phyloP scores from a whole-genome alignment of 1,140 invertebrate species.

The Lerema accius region DNA sequence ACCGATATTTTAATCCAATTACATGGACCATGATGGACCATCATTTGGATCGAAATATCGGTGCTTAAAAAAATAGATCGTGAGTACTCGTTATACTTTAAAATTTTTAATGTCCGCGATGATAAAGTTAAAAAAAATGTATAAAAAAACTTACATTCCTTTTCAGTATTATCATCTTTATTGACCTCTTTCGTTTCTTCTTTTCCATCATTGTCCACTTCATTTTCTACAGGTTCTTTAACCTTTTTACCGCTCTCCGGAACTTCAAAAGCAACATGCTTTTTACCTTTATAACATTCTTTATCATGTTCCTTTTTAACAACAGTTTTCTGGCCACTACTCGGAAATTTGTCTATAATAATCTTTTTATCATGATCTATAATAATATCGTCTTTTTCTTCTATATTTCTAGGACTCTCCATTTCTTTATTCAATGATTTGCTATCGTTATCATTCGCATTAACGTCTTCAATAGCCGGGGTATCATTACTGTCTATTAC shows the following conservation, averaged over 20 bases:
- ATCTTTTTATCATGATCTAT: constrained; percentile 57
- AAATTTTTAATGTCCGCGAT: too few relatives aligned
- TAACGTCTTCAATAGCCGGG: constrained; percentile 12
- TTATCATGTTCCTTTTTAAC: not conserved
- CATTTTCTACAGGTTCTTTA: constrained; percentile 6
- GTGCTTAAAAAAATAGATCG: too few relatives aligned
- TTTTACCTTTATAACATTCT: not conserved
- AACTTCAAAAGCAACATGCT: not conserved
- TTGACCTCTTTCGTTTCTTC: constrained; percentile 17
- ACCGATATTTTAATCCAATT: too few relatives aligned
- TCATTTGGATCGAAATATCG: too few relatives aligned
- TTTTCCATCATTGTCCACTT: constrained; percentile 13
- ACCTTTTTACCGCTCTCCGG: too few relatives aligned
- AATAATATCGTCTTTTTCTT: constrained; percentile 43
- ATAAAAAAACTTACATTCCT: constrained; percentile 21
- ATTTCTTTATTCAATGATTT: constrained; percentile 33
- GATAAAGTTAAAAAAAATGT: too few relatives aligned
- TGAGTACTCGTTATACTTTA: too few relatives aligned
- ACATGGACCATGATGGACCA: too few relatives aligned
- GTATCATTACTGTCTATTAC: constrained; percentile 50
- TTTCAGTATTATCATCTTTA: constrained; percentile 10
- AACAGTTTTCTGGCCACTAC: not conserved
- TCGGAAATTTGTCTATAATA: constrained; percentile 34
- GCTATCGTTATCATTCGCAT: constrained; percentile 15
- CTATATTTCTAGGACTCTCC: constrained; percentile 25